These are phyloP conservation scores for Gymnosoma rotundatum DNA, from an alignment of 2,888 invertebrate genomes.

Conservation along the genomic window DNA sequence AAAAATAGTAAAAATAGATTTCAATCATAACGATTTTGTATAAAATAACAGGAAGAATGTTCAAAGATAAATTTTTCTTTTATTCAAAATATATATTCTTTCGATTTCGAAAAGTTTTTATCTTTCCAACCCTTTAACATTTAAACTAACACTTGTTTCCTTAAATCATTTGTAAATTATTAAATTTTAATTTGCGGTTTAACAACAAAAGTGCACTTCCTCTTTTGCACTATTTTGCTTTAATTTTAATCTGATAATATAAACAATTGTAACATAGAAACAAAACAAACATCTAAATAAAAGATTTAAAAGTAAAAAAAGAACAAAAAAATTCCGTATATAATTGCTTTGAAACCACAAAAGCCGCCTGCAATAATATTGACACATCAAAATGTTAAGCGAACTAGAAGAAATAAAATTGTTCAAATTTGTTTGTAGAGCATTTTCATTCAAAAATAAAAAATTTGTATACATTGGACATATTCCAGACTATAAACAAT, in stretches of 20 bases:
- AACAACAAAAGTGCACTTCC: neutral
- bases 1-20: no score
- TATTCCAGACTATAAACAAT: slow-evolving; percentile 63
- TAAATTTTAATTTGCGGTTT: no score
- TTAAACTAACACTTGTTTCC: no score
- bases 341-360: slow-evolving; percentile 77
- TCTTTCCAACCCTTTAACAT: no score
- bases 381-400: slow-evolving; percentile 78
- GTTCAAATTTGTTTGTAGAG: neutral
- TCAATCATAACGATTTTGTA: no score
- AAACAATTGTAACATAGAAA: neutral
- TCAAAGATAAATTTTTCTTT: no score
- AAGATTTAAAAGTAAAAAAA: slow-evolving; percentile 1
- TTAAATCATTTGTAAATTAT: no score
- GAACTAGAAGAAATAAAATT: slow-evolving; percentile 77
- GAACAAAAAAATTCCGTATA: slow-evolving; percentile 73
- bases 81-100: no score
- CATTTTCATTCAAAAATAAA: neutral
- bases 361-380: slow-evolving; percentile 75
- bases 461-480: slow-evolving; percentile 14
- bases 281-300: slow-evolving; percentile 1
- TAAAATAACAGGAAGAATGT: no score
- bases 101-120: no score
- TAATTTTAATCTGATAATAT: slow-evolving; percentile 52
- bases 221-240: slow-evolving; percentile 4